These are phyloP conservation scores for Melozone crissalis DNA, from an alignment of 2,113 vertebrate species.

Conservation along the genomic window DNA sequence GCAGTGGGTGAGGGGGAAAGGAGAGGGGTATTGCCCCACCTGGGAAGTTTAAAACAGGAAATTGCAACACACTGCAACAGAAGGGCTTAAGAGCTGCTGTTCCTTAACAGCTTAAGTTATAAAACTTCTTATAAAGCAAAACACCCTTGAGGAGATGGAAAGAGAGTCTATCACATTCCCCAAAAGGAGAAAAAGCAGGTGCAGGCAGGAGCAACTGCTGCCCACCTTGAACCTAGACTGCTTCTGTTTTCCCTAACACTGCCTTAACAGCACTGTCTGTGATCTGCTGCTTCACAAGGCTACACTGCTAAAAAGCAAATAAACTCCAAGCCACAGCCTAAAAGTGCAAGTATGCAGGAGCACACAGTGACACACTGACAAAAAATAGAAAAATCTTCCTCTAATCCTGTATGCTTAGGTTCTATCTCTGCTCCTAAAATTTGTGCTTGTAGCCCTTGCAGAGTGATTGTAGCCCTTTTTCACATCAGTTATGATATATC, in stretches of 20 bases:
- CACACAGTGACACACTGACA: neutral
- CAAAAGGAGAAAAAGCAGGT: neutral
- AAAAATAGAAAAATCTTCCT: neutral
- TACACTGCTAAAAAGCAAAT: neutral
- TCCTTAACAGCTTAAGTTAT: no score
- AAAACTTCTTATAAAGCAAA: neutral
- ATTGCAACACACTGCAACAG: no score
- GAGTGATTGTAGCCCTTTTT: neutral
- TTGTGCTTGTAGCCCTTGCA: neutral
- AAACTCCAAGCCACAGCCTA: neutral
- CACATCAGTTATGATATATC: neutral
- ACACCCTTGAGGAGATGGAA: neutral
- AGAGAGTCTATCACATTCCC: neutral
- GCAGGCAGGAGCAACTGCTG: neutral
- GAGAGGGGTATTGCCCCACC: no score
- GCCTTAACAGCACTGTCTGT: neutral
- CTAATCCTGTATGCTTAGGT: neutral
- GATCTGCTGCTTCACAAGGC: neutral
- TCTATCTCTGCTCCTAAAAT: neutral
- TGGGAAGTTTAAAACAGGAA: no score
- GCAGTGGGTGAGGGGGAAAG: no score
- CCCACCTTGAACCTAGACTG: neutral
- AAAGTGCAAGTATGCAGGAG: neutral
- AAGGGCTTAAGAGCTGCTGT: neutral
- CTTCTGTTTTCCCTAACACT: neutral